Base-by-base conservation (phyloP, 2,888 invertebrate species). In the Monoplex corrugatus region DNA sequence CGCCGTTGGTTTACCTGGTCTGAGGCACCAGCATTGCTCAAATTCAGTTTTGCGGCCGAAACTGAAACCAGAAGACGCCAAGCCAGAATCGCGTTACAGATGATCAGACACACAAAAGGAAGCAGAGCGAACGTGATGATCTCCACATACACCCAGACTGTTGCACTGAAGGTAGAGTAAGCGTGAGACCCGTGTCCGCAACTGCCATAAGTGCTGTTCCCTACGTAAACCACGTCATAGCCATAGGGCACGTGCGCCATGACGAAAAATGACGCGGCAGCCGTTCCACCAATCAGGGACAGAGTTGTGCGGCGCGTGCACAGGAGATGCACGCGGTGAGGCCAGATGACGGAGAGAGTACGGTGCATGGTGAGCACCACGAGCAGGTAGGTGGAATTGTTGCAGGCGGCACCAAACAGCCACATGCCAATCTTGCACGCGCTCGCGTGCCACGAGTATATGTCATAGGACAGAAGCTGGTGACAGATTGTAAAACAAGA, bases 351-450 rank as follows among this genome's bases (percentile, higher is more conserved):
- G 19, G 88, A 45, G 13, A 90, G 32, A 32, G 88, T 50, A 0
- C 90, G 86, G 50, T 90, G 88, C 3, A 82, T 50, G 28, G 90
- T 90, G 75, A 90, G 78, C 32, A 87, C 87, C 63, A 90, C 90
- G 28, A 90, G 45, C 6, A 87, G 86, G 88, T 88, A 90, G 13
- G 88, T 88, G 63, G 88, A 88, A 68, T 63, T 72, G 40, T 90
- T 88, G 10, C 88, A 86, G 8, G 45, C 86, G 43, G 19, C 72
- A 0, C 88, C 43, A 13, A 32, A 88, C 19, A 80, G 16, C 87
- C 88, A 90, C 45, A 38, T n/a, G 82, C 86, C 23, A n/a, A 88
- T 86, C 68, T 86, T 90, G 38, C 89, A 90, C 78, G 88, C 10
- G 8, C 8, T 8, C 10, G 10, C 10, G 50, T 50, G 50, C 50